These are phyloP conservation scores for Melospiza georgiana DNA, from an alignment of 2,113 vertebrate genomes.

Conservation along the genomic window DNA sequence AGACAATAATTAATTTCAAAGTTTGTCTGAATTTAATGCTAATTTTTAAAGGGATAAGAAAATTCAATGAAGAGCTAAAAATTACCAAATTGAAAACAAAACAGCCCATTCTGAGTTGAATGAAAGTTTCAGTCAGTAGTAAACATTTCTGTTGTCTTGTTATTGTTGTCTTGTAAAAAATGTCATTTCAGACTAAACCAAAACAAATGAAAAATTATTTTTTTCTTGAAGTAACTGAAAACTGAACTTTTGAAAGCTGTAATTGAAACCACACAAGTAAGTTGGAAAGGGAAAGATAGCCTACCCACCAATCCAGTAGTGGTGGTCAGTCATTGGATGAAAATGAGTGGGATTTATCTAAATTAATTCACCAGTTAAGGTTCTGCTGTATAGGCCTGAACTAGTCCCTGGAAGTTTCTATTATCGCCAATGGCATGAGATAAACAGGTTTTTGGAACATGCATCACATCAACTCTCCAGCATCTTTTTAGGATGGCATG, in stretches of 20 bases:
- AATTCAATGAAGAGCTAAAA: not conserved
- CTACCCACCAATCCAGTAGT: not conserved
- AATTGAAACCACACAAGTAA: constrained; percentile 30
- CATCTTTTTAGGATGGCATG: not conserved
- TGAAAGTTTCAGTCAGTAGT: constrained; percentile 34
- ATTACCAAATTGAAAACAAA: not conserved
- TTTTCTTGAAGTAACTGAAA: constrained; percentile 34
- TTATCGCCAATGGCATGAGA: not conserved
- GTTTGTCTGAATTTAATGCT: not conserved
- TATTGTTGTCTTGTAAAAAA: constrained; percentile 33
- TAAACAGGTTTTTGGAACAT: not conserved
- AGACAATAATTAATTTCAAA: not conserved
- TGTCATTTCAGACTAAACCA: constrained; percentile 21
- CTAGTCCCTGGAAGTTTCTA: not conserved
- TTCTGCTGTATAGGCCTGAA: not conserved
- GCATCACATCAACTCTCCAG: not conserved
- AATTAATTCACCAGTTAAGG: not conserved
- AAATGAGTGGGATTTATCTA: not conserved
- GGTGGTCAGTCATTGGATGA: not conserved
- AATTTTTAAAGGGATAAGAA: not conserved
- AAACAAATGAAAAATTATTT: constrained; percentile 10
- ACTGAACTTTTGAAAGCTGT: constrained; percentile 16
- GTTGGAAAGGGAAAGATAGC: not conserved
- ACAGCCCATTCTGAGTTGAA: constrained; percentile 1
- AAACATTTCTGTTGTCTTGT: constrained; percentile 43